Percentiles rank a stretch among this genome's conserved stretches.
Evolutionary conservation across 2,797 vertebrate genomes (phyloP).

Genomic region (Xiphorhynchus erythropygius): DNA sequence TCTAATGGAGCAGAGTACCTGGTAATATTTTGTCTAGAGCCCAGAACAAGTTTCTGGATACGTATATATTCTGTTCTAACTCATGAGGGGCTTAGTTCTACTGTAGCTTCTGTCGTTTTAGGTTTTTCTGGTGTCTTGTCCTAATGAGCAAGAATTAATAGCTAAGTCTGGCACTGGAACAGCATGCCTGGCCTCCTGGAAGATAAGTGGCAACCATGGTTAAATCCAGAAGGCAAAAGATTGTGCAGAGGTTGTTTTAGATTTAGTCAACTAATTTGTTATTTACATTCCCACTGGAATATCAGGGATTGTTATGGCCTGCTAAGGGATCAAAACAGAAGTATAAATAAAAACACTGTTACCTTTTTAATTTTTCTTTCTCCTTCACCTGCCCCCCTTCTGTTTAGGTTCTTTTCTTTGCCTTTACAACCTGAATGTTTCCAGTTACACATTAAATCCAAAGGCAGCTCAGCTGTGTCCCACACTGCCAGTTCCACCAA

Average conservation of each 20-base stretch:
- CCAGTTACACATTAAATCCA: conserved; percentile 70
- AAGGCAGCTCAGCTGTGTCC: conserved; percentile 73
- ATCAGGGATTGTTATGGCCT: neutral
- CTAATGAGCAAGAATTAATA: neutral
- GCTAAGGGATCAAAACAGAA: neutral
- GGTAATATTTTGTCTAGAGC: neutral
- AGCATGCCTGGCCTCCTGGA: neutral
- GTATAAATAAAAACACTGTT: neutral
- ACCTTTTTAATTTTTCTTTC: neutral
- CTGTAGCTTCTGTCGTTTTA: neutral
- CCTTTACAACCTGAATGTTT: conserved; percentile 71
- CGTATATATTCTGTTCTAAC: neutral
- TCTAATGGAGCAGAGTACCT: neutral
- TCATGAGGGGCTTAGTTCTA: neutral
- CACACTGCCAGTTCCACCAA: conserved; percentile 76
- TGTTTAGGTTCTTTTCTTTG: conserved; percentile 78
- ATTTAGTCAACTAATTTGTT: neutral
- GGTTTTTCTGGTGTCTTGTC: neutral
- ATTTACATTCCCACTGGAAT: neutral
- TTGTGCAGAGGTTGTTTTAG: neutral
- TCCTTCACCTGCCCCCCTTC: too few relatives aligned
- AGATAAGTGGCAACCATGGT: neutral
- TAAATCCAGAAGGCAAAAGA: neutral
- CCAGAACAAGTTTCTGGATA: neutral
- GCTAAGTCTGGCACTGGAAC: neutral